Conservation (phyloP, 2,888 invertebrate genomes). For the Pediacus dermestoides region DNA sequence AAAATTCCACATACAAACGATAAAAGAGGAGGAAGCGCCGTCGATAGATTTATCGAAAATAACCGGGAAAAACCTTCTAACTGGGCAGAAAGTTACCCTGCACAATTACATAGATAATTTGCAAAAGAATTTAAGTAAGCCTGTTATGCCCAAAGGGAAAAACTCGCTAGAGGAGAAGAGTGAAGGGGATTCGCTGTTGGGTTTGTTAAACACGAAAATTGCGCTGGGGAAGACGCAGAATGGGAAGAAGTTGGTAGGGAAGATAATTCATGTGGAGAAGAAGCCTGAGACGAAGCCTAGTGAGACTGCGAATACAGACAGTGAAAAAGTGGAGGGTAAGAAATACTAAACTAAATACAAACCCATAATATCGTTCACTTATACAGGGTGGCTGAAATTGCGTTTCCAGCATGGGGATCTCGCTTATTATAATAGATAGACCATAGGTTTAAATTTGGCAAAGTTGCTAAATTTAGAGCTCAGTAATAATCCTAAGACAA, state of each 20-base stretch:
- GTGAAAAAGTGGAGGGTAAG: not conserved
- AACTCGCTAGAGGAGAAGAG: not conserved
- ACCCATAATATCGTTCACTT: no score
- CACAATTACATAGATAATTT: constrained; percentile 30
- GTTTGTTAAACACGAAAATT: constrained; percentile 34
- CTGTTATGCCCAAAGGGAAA: constrained; percentile 13
- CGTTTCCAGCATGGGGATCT: no score
- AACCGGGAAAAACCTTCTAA: constrained; percentile 33
- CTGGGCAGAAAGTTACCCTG: constrained; percentile 35
- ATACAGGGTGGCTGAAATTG: no score
- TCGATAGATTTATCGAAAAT: constrained; percentile 25
- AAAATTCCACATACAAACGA: constrained; percentile 22
- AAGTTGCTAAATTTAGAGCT: no score
- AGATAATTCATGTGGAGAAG: constrained; percentile 32
- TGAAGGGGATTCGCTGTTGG: not conserved
- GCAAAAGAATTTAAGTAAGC: constrained; percentile 13
- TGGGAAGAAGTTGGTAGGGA: constrained; percentile 35
- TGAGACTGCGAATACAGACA: constrained; percentile 3
- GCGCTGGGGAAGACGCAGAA: constrained; percentile 32
- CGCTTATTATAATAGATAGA: no score
- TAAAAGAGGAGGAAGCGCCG: not conserved
- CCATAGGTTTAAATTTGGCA: no score
- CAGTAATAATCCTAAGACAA: no score
- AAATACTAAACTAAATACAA: constrained; percentile 1
- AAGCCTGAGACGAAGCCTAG: constrained; percentile 16